Percentiles rank a stretch among this genome's conserved stretches.
phyloP scores from a whole-genome alignment of 2,888 invertebrate species.

The Melinaea menophilus region DNA sequence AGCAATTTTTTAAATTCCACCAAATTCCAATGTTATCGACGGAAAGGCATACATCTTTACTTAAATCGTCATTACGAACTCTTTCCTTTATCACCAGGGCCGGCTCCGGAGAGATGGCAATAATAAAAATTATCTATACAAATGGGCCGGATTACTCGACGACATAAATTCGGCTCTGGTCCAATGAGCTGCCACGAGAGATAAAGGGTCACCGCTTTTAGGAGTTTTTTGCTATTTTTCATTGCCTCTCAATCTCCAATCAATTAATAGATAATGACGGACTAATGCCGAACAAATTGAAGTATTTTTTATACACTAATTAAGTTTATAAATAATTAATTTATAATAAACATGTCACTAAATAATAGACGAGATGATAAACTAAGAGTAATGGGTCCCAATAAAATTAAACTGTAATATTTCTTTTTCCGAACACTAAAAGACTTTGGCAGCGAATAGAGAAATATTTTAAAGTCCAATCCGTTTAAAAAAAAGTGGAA shows the following conservation, averaged over 20 bases:
- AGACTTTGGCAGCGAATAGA: constrained; percentile 49
- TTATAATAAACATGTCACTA: background rate
- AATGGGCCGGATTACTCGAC: constrained; percentile 75
- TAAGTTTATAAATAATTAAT: background rate
- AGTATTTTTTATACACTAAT: background rate
- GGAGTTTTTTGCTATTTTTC: constrained; percentile 56
- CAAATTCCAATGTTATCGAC: constrained; percentile 66
- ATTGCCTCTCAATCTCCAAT: constrained; percentile 34
- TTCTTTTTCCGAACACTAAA: constrained; percentile 34
- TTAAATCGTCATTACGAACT: constrained; percentile 78
- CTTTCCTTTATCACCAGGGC: constrained; percentile 74
- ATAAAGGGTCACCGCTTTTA: constrained; percentile 76
- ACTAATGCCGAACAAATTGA: background rate
- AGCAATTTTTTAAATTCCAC: constrained; percentile 51
- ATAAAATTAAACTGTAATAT: constrained; percentile 34
- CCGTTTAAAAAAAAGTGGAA: constrained; percentile 59
- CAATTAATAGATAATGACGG: constrained; percentile 21
- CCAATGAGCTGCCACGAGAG: constrained; percentile 70
- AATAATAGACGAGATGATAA: background rate
- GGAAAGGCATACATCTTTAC: constrained; percentile 75
- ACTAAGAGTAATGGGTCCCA: constrained; percentile 22
- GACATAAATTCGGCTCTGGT: constrained; percentile 76
- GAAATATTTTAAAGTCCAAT: constrained; percentile 67
- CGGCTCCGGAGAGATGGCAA: constrained; percentile 74
- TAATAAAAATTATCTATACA: constrained; percentile 79